Percentiles rank a stretch among this genome's conserved stretches.
phyloP scores from a whole-genome alignment of 92 coral and sea anemone species.

The Galaxea fascicularis region DNA sequence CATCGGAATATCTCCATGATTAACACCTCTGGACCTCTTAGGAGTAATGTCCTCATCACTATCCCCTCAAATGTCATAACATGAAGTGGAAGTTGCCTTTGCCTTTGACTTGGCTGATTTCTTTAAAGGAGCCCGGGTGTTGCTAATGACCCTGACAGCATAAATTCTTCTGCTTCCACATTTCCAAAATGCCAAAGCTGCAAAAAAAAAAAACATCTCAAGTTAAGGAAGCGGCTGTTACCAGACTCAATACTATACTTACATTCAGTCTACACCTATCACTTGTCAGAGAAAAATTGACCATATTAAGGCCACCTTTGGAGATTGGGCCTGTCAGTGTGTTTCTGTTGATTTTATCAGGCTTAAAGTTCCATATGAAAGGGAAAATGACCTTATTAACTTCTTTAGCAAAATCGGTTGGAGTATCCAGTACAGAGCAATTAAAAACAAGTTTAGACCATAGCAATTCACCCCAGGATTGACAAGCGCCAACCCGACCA shows the following conservation, averaged over 20 bases:
- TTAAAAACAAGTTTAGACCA: too few species aligned
- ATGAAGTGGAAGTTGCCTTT: constrained; percentile 34
- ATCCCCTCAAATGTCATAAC: constrained; percentile 55
- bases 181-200: constrained; percentile 74
- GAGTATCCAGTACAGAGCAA: too few species aligned
- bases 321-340: too few species aligned
- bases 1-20: constrained; percentile 44
- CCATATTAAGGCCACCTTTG: too few species aligned
- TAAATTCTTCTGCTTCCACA: constrained; percentile 75
- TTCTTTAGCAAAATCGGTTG: too few species aligned
- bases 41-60: constrained; percentile 58
- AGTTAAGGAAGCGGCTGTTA: constrained; percentile 14
- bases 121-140: constrained; percentile 33
- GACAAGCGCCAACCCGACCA: too few species aligned
- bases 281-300: constrained; percentile 34
- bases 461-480: too few species aligned
- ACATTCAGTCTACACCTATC: constrained; percentile 18
- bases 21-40: constrained; percentile 49
- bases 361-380: too few species aligned
- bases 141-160: constrained; percentile 52
- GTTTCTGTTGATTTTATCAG: too few species aligned
- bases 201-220: constrained; percentile 33
- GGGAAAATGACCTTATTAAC: too few species aligned
- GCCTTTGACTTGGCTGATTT: constrained; percentile 54
- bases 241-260: constrained; percentile 13